Evolutionary conservation across 2,888 invertebrate genomes (phyloP), one percentile per base, ranked within the genome.

Genomic region (Lapara coniferarum): DNA sequence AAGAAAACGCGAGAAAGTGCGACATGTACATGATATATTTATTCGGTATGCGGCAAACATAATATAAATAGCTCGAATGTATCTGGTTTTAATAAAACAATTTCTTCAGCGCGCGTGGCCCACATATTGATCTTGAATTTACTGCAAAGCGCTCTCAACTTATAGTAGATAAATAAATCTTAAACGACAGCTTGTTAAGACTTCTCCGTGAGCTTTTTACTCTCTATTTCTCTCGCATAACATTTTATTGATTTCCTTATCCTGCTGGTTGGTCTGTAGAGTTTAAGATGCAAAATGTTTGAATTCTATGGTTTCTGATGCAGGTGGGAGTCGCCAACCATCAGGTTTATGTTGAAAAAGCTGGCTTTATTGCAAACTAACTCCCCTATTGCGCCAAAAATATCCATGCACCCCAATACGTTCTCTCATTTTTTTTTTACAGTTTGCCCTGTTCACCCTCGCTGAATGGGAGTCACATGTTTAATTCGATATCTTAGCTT

Each of bases 231-330:
- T 19, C 56, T 63, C 13, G 63, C 19, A 19, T 46, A n/a, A 44
- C 44, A 59, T 59, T 49, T 59, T 68, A 57, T 66, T 49, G 69
- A 69, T 69, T 66, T 66, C 49, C 30, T 63, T 63, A 37, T 58
- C 14, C 44, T 44, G 46, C 46, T 49, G 46, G 46, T 8, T 46
- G 12, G 19, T 63, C 46, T 44, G 6, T 13, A 19, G 13, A 10
- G 13, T 19, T 13, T 13, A 19, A 16, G 46, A 49, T 49, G 16
- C 12, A 7, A 55, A 55, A 19, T 6, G 52, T 52, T 53, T 55
- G 2, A 19, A 8, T 1, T 55, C 19, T 19, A 55, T 14, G 7
- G 7, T 19, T 55, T 5, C 10, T 19, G 2, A 19, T 16, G 53
- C 53, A 53, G 16, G 53, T 53, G 7, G n/a, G 52, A n/a, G 16